phyloP scores from a whole-genome alignment of 2,888 invertebrate genomes.

The Stratiomys singularior region DNA sequence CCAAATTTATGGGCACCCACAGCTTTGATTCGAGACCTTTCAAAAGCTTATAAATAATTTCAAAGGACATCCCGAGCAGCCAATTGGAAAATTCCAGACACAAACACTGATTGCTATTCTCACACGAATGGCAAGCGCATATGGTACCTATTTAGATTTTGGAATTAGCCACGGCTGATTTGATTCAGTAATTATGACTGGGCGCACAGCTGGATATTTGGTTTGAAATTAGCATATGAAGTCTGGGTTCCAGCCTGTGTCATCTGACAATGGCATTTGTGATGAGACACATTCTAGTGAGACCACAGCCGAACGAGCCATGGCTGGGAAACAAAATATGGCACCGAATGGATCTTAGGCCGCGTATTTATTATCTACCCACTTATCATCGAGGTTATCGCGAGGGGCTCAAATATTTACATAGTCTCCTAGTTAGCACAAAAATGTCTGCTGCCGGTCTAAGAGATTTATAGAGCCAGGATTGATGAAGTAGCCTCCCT shows the following conservation, averaged over 20 bases:
- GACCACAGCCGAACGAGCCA: neutral
- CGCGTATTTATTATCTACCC: constrained; percentile 30
- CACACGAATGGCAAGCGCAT: neutral
- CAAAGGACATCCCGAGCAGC: neutral
- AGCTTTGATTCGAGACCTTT: too few relatives aligned
- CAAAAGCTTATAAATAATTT: neutral
- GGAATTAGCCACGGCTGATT: constrained; percentile 32
- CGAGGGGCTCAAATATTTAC: constrained; percentile 9
- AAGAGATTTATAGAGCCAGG: constrained; percentile 36
- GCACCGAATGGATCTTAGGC: neutral
- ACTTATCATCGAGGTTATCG: constrained; percentile 41
- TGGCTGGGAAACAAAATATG: too few relatives aligned
- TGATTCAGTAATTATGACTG: constrained; percentile 49
- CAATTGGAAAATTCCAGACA: neutral
- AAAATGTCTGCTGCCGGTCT: constrained; percentile 24
- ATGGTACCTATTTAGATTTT: constrained; percentile 8
- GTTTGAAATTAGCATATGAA: constrained; percentile 44
- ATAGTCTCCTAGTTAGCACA: neutral
- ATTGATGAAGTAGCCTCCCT: constrained; percentile 30
- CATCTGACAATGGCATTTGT: neutral
- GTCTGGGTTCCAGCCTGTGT: neutral
- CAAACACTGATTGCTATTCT: neutral
- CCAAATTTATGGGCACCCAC: too few relatives aligned
- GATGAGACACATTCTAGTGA: constrained; percentile 6
- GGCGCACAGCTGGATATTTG: constrained; percentile 50